These are phyloP conservation scores for Cryptus armator DNA, from an alignment of 2,888 invertebrate genomes.

Conservation along the genomic window DNA sequence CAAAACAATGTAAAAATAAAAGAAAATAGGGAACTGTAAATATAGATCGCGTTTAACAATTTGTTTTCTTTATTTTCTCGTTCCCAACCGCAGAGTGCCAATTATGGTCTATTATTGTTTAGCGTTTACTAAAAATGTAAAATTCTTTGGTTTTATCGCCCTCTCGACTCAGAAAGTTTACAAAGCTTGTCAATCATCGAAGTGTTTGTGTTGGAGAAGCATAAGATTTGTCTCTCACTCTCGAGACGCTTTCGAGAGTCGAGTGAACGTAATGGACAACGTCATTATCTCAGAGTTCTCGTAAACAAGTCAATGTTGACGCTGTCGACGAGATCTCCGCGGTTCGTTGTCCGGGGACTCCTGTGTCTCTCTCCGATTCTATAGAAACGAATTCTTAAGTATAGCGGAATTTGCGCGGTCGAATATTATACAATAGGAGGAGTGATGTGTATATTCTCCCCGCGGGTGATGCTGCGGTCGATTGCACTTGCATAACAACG, in stretches of 20 bases:
- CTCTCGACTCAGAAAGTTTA: conserved; percentile 7
- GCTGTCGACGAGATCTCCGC: conserved; percentile 6
- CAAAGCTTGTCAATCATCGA: conserved; percentile 1
- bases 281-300: conserved; percentile 39
- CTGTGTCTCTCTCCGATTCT: neutral
- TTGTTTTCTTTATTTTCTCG: neutral
- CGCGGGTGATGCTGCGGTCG: neutral
- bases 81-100: neutral
- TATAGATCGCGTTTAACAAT: no score
- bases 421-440: conserved; percentile 35
- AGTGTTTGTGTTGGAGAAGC: neutral
- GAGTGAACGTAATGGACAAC: conserved; percentile 32
- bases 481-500: conserved; percentile 30
- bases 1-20: no score
- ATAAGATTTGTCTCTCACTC: neutral
- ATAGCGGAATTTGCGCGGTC: neutral
- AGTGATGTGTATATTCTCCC: neutral
- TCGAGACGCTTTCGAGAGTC: neutral
- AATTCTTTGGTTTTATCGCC: conserved; percentile 33
- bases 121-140: neutral
- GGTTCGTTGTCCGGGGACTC: conserved; percentile 40
- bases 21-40: no score
- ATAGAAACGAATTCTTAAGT: neutral
- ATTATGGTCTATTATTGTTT: neutral
- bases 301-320: conserved; percentile 42